Conservation (phyloP, 2,797 vertebrate species). For the Myotis myotis region DNA sequence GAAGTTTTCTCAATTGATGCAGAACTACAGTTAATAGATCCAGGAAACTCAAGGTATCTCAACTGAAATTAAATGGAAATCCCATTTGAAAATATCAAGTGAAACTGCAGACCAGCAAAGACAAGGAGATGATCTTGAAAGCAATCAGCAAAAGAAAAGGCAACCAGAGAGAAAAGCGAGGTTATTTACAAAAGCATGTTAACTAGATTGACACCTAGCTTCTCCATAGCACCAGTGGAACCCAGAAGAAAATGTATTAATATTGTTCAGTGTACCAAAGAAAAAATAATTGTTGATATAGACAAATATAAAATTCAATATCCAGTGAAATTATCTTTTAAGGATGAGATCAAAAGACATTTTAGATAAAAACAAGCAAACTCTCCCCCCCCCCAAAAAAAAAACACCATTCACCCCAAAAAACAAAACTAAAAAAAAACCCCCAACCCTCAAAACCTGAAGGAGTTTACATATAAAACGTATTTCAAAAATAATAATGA, state of each 20-base stretch:
- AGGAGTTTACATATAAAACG: not conserved
- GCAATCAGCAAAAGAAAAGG: not conserved
- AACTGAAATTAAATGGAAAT: not conserved
- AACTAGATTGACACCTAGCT: not conserved
- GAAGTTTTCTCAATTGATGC: not conserved
- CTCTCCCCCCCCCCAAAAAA: not conserved
- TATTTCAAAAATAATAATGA: conserved; percentile 26
- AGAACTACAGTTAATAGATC: not conserved
- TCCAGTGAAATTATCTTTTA: not conserved
- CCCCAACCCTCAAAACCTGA: not conserved
- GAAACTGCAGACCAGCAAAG: not conserved
- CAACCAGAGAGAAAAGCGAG: not conserved
- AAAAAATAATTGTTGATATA: not conserved
- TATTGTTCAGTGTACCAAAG: not conserved
- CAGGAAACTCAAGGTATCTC: not conserved
- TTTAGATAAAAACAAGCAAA: not conserved
- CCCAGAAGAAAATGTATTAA: not conserved
- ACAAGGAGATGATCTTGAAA: not conserved
- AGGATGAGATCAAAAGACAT: not conserved
- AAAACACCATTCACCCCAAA: not conserved
- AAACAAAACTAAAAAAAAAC: not conserved
- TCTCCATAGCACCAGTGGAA: not conserved
- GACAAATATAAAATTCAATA: not conserved
- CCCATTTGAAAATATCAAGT: not conserved
- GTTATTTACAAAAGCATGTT: not conserved